Percentiles rank a stretch among this genome's conserved stretches.
phyloP scores from a whole-genome alignment of 2,888 invertebrate species.

The Rhamphomyia laevipes region DNA sequence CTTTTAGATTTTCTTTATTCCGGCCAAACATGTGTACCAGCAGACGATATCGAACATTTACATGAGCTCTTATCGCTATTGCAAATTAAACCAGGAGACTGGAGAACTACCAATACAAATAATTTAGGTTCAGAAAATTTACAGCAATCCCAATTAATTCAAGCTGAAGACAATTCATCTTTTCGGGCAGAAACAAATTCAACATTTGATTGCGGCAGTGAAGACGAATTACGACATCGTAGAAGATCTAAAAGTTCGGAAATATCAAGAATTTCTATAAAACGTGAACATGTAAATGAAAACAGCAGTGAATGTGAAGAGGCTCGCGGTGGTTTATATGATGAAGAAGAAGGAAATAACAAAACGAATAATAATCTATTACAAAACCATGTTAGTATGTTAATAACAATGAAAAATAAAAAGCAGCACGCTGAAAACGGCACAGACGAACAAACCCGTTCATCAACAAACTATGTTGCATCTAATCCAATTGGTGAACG shows the following conservation, averaged over 20 bases:
- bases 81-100: conserved; percentile 75
- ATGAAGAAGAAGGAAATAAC: conserved; percentile 2
- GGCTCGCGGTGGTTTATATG: conserved; percentile 30
- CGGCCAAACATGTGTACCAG: conserved; percentile 55
- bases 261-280: conserved; percentile 13
- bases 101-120: conserved; percentile 45
- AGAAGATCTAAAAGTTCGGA: conserved; percentile 11
- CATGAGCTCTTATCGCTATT: conserved; percentile 71
- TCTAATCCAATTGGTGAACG: conserved; percentile 38
- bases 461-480: conserved; percentile 21
- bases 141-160: conserved; percentile 15
- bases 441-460: conserved; percentile 10
- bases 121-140: conserved; percentile 30
- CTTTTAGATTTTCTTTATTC: conserved; percentile 76
- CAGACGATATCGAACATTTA: conserved; percentile 63
- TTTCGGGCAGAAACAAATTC: conserved; percentile 10
- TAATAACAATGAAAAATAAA: conserved; percentile 9
- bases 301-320: conserved; percentile 13
- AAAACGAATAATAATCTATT: conserved; percentile 17
- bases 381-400: conserved; percentile 20
- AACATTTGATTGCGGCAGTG: conserved; percentile 34
- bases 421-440: conserved; percentile 16
- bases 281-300: conserved; percentile 13
- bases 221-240: conserved; percentile 41
- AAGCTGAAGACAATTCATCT: conserved; percentile 37